phyloP scores from a whole-genome alignment of 1,140 invertebrate species.

The Diorhabda sublineata region DNA sequence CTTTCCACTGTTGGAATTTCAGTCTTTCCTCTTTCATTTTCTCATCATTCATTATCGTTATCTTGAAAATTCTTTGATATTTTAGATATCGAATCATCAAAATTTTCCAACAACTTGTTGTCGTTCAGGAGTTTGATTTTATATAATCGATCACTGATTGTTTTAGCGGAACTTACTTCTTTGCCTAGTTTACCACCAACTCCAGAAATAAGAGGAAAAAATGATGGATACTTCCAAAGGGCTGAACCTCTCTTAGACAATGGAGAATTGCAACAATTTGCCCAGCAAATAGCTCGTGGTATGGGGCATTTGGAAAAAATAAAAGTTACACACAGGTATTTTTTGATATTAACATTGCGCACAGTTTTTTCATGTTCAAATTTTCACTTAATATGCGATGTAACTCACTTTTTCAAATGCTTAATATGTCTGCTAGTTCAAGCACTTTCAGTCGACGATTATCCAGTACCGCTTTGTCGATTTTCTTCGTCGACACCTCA shows the following conservation, averaged over 20 bases:
- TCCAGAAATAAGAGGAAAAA: slow-evolving; percentile 8
- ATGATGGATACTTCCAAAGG: not conserved
- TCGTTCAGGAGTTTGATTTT: slow-evolving; percentile 6
- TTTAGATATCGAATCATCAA: not conserved
- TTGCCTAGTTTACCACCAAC: slow-evolving; percentile 19
- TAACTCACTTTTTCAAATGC: no score
- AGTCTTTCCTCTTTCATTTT: no score
- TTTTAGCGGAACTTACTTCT: slow-evolving; percentile 33
- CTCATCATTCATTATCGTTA: no score
- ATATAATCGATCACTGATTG: not conserved
- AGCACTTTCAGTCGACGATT: no score
- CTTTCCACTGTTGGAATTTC: no score
- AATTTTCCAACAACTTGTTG: not conserved
- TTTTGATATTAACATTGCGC: no score
- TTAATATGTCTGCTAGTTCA: no score
- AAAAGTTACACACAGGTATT: slow-evolving; percentile 62
- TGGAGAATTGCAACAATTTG: slow-evolving; percentile 60
- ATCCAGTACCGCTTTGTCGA: no score
- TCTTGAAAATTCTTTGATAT: no score
- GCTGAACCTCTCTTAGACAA: slow-evolving; percentile 51
- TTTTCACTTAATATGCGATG: no score
- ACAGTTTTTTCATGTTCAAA: no score
- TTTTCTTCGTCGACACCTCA: no score
- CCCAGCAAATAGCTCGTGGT: slow-evolving; percentile 65
- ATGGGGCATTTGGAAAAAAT: slow-evolving; percentile 66